These are phyloP conservation scores for Chelon labrosus DNA, from an alignment of 2,797 vertebrate species.

Conservation along the genomic window DNA sequence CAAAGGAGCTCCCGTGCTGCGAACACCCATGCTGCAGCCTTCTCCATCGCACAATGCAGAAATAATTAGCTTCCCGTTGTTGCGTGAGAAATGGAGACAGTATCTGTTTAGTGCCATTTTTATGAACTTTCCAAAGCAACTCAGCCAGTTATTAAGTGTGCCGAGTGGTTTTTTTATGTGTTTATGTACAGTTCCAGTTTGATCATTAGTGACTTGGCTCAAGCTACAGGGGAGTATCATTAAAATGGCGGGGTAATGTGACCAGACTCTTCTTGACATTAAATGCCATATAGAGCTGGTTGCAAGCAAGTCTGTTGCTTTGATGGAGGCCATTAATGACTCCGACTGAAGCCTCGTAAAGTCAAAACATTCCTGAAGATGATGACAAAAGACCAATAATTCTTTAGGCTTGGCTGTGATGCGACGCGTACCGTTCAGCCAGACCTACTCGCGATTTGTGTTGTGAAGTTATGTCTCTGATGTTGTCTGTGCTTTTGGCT, in stretches of 20 bases:
- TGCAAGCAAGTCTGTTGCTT: conserved; percentile 41
- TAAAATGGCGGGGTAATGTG: conserved; percentile 51
- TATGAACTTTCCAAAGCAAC: conserved; percentile 67
- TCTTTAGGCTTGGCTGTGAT: conserved; percentile 6
- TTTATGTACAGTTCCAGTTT: conserved; percentile 69
- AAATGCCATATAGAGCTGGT: conserved; percentile 46
- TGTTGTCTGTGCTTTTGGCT: not conserved
- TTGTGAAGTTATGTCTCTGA: not conserved
- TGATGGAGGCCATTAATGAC: conserved; percentile 49
- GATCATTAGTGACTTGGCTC: conserved; percentile 76
- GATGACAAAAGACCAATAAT: conserved; percentile 2
- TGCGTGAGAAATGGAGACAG: conserved; percentile 78
- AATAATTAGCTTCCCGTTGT: conserved; percentile 81
- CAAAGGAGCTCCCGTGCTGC: conserved; percentile 74
- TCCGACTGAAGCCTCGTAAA: conserved; percentile 30
- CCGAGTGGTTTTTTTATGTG: conserved; percentile 65
- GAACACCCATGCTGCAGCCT: conserved; percentile 71
- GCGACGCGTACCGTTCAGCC: not conserved
- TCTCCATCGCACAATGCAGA: conserved; percentile 73
- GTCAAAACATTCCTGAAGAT: conserved; percentile 23
- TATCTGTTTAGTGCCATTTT: conserved; percentile 62
- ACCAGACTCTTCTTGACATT: conserved; percentile 50
- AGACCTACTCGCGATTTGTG: not conserved
- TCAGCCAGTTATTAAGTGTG: conserved; percentile 70
- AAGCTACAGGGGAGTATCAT: conserved; percentile 55